Evolutionary conservation across 1,140 invertebrate species (phyloP).

Genomic region (Aporrectodea caliginosa): DNA sequence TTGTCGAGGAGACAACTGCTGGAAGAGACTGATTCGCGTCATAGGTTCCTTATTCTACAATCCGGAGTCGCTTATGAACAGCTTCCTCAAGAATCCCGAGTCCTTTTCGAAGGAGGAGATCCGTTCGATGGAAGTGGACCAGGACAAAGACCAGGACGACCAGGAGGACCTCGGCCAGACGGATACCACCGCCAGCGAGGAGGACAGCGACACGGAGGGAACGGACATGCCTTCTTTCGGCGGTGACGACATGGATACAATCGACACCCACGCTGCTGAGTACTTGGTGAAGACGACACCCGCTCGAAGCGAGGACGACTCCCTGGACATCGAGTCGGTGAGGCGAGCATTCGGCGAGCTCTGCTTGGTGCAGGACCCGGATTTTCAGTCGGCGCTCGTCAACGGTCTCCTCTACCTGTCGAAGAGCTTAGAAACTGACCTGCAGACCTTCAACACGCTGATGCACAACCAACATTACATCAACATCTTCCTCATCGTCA

Average conservation of each 20-base stretch:
- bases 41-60: conserved; percentile 70
- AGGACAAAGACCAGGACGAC: conserved; percentile 63
- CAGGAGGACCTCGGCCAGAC: conserved; percentile 33
- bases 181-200: conserved; percentile 13
- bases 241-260: background rate
- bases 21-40: conserved; percentile 65
- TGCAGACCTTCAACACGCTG: conserved; percentile 60
- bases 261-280: background rate
- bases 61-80: conserved; percentile 66
- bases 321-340: conserved; percentile 59
- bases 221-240: background rate
- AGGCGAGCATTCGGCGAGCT: conserved; percentile 64
- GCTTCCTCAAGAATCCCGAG: conserved; percentile 58
- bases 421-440: conserved; percentile 69
- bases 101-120: conserved; percentile 65
- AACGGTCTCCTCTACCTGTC: conserved; percentile 72
- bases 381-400: conserved; percentile 71
- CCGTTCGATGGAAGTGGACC: conserved; percentile 69
- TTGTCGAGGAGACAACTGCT: conserved; percentile 64
- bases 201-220: conserved; percentile 8
- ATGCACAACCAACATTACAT: conserved; percentile 57
- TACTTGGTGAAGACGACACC: background rate
- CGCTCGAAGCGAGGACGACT: conserved; percentile 37
- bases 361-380: conserved; percentile 57
- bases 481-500: conserved; percentile 79